phyloP scores from a whole-genome alignment of 1,140 invertebrate genomes.

The Battus philenor region DNA sequence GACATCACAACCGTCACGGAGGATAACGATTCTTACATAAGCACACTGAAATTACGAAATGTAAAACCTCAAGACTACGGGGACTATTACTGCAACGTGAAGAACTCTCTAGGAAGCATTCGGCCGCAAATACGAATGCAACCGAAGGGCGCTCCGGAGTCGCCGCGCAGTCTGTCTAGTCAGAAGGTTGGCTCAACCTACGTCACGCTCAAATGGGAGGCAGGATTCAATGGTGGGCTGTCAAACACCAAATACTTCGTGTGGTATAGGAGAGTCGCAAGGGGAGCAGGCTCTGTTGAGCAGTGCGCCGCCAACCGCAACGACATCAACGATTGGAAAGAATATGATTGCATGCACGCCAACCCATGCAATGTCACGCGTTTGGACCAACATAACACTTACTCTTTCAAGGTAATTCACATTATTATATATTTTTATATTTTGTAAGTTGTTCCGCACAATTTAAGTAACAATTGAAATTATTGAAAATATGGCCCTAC shows the following conservation, averaged over 20 bases:
- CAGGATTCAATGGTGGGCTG: constrained; percentile 92
- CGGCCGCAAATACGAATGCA: constrained; percentile 87
- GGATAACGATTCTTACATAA: constrained; percentile 91
- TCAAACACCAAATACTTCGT: constrained; percentile 91
- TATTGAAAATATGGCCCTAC: too few species aligned
- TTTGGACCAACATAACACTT: constrained; percentile 89
- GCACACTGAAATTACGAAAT: constrained; percentile 85
- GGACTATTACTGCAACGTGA: constrained; percentile 90
- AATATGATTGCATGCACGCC: constrained; percentile 87
- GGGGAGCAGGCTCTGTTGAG: constrained; percentile 57
- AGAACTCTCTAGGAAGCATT: constrained; percentile 85
- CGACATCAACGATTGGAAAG: constrained; percentile 82
- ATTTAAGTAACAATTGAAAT: too few species aligned
- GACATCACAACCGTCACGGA: constrained; percentile 87
- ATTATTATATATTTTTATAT: too few species aligned
- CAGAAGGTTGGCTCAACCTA: constrained; percentile 84
- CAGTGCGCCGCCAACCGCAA: constrained; percentile 78
- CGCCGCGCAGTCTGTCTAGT: constrained; percentile 82
- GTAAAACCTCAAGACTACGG: constrained; percentile 90
- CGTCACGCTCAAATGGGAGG: constrained; percentile 88
- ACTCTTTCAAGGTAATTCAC: constrained; percentile 77
- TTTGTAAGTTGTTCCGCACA: too few species aligned
- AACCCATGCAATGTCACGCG: constrained; percentile 92
- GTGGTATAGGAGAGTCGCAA: constrained; percentile 80
- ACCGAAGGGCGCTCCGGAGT: constrained; percentile 89